phyloP scores from a whole-genome alignment of 2,797 vertebrate species.

The Mormyrus hasselquistii region DNA sequence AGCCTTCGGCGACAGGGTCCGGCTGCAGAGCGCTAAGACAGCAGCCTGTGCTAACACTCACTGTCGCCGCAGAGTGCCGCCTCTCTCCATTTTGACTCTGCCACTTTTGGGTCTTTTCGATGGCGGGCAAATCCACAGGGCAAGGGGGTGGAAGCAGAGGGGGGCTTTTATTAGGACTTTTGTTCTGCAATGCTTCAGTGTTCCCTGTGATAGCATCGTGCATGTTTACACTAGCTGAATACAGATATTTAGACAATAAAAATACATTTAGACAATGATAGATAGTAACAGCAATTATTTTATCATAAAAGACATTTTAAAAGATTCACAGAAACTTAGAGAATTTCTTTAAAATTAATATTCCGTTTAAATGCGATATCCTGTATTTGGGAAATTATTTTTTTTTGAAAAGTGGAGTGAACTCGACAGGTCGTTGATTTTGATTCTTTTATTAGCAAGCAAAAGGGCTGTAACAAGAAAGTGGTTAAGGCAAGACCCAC shows the following conservation, averaged over 20 bases:
- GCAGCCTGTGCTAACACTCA: background rate
- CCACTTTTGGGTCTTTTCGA: background rate
- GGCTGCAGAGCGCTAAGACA: background rate
- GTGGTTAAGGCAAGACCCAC: background rate
- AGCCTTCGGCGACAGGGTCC: background rate
- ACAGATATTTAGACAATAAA: too few relatives aligned
- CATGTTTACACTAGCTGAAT: too few relatives aligned
- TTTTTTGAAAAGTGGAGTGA: too few relatives aligned
- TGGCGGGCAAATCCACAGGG: background rate
- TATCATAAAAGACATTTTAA: too few relatives aligned
- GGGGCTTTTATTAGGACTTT: background rate
- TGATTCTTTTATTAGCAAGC: background rate
- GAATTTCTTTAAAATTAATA: too few relatives aligned
- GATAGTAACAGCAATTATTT: too few relatives aligned
- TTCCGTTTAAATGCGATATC: too few relatives aligned
- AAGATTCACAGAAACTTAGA: too few relatives aligned
- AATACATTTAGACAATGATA: too few relatives aligned
- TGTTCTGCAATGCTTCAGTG: too few relatives aligned
- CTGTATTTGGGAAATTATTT: too few relatives aligned
- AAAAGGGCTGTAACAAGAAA: slow-evolving; percentile 9
- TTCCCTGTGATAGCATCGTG: too few relatives aligned
- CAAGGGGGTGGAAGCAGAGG: background rate
- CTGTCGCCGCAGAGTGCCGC: background rate
- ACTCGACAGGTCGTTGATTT: background rate
- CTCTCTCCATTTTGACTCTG: background rate